Evolutionary conservation across 2,888 invertebrate species (phyloP).

Genomic region (Acleris literana): DNA sequence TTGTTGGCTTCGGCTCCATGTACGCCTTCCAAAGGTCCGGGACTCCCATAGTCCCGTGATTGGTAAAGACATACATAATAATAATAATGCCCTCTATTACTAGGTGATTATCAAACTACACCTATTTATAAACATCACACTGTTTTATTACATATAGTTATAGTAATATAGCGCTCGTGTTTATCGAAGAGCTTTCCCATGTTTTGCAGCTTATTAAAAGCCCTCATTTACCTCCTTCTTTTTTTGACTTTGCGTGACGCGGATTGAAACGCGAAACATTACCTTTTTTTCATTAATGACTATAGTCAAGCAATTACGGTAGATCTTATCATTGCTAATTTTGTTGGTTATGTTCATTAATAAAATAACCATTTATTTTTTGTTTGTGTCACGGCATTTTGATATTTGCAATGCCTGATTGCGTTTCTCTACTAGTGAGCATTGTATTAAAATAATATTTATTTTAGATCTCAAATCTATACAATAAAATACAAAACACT

Average conservation of each 20-base stretch:
- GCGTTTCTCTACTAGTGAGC: no score
- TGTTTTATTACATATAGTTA: not conserved
- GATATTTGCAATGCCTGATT: no score
- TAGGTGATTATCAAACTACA: not conserved
- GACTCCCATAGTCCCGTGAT: no score
- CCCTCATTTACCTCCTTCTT: not conserved
- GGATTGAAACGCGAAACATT: constrained; percentile 12
- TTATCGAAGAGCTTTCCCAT: constrained; percentile 10
- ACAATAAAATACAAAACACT: no score
- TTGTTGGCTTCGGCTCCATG: no score
- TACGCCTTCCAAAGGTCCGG: no score
- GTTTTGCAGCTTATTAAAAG: constrained; percentile 3
- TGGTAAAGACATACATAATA: no score
- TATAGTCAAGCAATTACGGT: constrained; percentile 10
- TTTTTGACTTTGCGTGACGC: constrained; percentile 10
- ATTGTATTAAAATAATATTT: no score
- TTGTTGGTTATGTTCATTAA: not conserved
- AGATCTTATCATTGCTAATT: not conserved
- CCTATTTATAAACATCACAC: not conserved
- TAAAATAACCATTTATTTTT: no score
- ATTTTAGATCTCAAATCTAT: no score
- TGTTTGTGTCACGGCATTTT: no score
- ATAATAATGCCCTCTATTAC: not conserved
- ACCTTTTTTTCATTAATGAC: constrained; percentile 11
- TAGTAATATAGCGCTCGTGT: not conserved